Base-by-base conservation (phyloP, 2,797 vertebrate species). In the Chaenodraco wilsoni region DNA sequence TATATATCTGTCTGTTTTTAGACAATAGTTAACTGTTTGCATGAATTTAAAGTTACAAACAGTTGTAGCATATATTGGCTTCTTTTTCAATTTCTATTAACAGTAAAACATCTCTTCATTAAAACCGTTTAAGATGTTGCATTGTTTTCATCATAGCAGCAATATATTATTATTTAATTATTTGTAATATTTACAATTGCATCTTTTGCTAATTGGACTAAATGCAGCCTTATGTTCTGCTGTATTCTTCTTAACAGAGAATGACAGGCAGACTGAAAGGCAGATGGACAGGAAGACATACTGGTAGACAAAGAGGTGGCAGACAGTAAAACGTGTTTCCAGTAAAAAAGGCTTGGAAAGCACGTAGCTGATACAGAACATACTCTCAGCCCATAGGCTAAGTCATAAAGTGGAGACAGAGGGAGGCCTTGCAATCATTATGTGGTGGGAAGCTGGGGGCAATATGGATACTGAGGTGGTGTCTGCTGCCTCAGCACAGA, bases 401-500 rank as follows among this genome's bases (percentile, higher is more conserved):
- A 63, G 56, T 81, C 51, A 63, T 70, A 69, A 85, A 85, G 65
- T 58, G 21, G 69, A 72, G 75, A 78, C 44, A 55, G 67, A 83
- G 52, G 16, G 21, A 78, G 72, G 70, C 84, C 33, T 80, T 76
- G 75, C 69, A 78, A 62, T 82, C 66, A 79, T 81, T 88, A 78
- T 87, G 76, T 59, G 82, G 83, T 79, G 66, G 72, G 78, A 87
- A 73, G 74, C 62, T 76, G 74, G 72, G 77, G 77, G 72, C 51
- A 69, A 51, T 45, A 44, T 76, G 68, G 44, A 62, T 51, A 19
- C 71, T 63, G 76, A 27, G 84, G 76, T 81, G 37, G 31, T 66
- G 68, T 83, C 57, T 83, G 74, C 74, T 66, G 63, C 41, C 70
- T 79, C 72, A 76, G 74, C 72, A 67, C 52, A 41, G 45, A 63